Evolutionary conservation across 2,888 invertebrate species (phyloP).

Genomic region (Unio delphinus): DNA sequence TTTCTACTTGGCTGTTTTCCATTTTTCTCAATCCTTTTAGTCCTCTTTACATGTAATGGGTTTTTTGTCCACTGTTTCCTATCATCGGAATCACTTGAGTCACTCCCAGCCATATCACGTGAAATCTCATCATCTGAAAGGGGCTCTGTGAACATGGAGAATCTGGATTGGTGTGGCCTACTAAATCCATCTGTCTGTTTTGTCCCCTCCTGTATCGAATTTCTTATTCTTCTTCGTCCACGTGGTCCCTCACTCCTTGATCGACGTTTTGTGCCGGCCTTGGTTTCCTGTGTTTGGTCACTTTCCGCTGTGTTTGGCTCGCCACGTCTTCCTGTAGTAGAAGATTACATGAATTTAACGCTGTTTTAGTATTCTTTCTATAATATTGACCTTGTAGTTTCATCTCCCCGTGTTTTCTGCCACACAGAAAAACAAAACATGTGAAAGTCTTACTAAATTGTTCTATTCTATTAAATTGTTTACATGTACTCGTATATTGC

Average conservation of each 20-base stretch:
- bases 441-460: too few relatives aligned
- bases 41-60: constrained; percentile 51
- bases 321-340: constrained; percentile 7
- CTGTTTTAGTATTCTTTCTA: too few relatives aligned
- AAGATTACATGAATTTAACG: too few relatives aligned
- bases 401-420: too few relatives aligned
- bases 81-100: constrained; percentile 50
- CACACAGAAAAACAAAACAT: too few relatives aligned
- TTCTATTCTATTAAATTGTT: too few relatives aligned
- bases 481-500: too few relatives aligned
- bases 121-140: constrained; percentile 45
- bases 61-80: constrained; percentile 60
- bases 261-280: constrained; percentile 43
- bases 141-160: constrained; percentile 41
- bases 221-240: constrained; percentile 35
- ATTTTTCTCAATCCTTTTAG: constrained; percentile 40
- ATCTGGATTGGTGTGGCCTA: constrained; percentile 9
- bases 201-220: constrained; percentile 42
- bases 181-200: constrained; percentile 13
- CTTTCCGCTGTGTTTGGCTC: constrained; percentile 8
- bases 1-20: constrained; percentile 47
- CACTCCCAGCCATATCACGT: constrained; percentile 41
- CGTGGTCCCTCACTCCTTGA: constrained; percentile 60
- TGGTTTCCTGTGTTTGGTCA: constrained; percentile 19
- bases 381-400: too few relatives aligned